Evolutionary conservation across 2,888 invertebrate species (phyloP).

Genomic region (Plagodis pulveraria): DNA sequence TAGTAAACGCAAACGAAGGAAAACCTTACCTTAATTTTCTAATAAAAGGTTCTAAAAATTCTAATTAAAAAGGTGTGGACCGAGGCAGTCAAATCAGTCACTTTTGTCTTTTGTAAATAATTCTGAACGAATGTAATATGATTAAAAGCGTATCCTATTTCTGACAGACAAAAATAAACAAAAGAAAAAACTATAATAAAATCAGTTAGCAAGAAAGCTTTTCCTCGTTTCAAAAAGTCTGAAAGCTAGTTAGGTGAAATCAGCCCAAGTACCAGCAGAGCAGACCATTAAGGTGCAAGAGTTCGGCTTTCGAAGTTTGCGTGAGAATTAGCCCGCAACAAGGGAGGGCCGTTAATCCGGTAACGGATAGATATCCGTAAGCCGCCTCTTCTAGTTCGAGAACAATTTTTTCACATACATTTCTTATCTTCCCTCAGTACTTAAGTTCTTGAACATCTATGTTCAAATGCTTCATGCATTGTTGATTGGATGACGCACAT

Average conservation of each 20-base stretch:
- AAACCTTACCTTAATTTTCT: constrained; percentile 3
- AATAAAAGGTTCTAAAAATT: constrained; percentile 5
- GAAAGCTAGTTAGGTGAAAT: constrained; percentile 43
- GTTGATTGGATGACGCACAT: no score
- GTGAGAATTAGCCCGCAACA: constrained; percentile 72
- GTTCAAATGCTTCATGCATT: constrained; percentile 20
- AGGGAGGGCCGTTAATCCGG: constrained; percentile 73
- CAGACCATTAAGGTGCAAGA: constrained; percentile 60
- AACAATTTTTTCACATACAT: constrained; percentile 63
- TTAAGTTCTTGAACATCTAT: constrained; percentile 40
- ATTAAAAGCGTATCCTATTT: no score
- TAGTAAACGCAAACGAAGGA: constrained; percentile 5
- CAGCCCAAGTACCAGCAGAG: constrained; percentile 54
- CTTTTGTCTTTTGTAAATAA: no score
- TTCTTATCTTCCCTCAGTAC: constrained; percentile 50
- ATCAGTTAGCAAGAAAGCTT: no score
- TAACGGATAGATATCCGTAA: constrained; percentile 70
- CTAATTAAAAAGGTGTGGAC: constrained; percentile 5
- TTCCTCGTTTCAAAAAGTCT: no score
- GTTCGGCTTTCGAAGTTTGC: constrained; percentile 67
- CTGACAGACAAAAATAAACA: background rate
- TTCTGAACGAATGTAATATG: no score
- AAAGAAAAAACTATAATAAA: constrained; percentile 1
- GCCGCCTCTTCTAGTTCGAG: constrained; percentile 49
- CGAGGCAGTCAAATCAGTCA: no score